Base-by-base conservation (phyloP, 2,797 vertebrate genomes). In the Semotilus atromaculatus region DNA sequence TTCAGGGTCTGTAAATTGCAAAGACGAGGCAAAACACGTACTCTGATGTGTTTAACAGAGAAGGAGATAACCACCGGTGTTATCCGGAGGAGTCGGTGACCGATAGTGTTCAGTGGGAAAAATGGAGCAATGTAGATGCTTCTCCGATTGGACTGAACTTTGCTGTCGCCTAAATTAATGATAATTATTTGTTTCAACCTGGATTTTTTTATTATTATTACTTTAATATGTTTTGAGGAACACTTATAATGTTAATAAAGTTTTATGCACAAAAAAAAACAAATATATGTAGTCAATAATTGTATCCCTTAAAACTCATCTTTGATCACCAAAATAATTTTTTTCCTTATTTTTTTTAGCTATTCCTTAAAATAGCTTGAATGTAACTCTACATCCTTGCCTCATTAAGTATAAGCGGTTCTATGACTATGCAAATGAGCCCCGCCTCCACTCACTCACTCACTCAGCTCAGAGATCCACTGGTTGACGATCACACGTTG, bases 21-120 rank as follows among this genome's bases (percentile, higher is more conserved):
- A 81, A n/a, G 26, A 74, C 14, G 45, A 73, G 78, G 53, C 34
- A 2, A 51, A 76, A 36, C 79, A 73, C 82, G 71, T 48, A 81
- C 83, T 83, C 82, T 87, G 83, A 86, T 88, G 88, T 86, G 72
- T 90, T 88, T 85, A 90, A 77, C 83, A 88, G 88, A 87, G 45
- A 85, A 31, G 45, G 26, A 88, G 83, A 87, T 85, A 87, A 85
- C 77, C 70, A 31, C 67, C 6, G 6, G 18, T 23, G 71, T 83
- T 86, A 84, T 85, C 80, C 40, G 66, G 55, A 81, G 7, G 29
- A 36, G 23, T n/a, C 16, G 34, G 55, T 68, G 62, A 71, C 26
- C 26, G n/a, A 40, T 45, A 21, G 23, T 70, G 21, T 77, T 72
- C 62, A 34, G 75, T 21, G 19, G 55, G 76, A 19, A 19, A 79